Evolutionary conservation across 2,113 vertebrate genomes (phyloP), one percentile per base, ranked within the genome.

Genomic region (Nannobrachium achirus): DNA sequence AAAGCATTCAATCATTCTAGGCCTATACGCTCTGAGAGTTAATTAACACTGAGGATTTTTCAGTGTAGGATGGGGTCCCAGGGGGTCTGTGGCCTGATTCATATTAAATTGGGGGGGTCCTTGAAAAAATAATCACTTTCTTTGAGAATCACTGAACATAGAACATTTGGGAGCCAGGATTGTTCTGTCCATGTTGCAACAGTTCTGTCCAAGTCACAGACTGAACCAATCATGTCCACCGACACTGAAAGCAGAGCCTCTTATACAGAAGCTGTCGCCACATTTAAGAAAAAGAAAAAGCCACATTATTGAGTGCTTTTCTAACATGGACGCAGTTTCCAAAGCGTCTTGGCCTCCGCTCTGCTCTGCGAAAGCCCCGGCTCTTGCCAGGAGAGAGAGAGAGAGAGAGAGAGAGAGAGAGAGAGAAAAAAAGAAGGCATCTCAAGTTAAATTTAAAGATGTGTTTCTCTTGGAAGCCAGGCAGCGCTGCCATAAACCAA

Each of bases 361-460:
- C 86, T 84, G 25, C 25, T 33, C 25, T 33, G 25, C 70, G 62
- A 79, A 86, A 83, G 25, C 25, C 74, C 79, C 0, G 68, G 51
- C 71, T 41, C 63, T 83, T 87, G 91, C 90, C 91, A 92, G 86
- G 87, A 91, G 88, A 86, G 87, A 84, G 89, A 79, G 81, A 67
- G 61, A 48, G 51, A 56, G 56, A 63, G 66, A 81, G 25, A 78
- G 10, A 15, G 42, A 13, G 33, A 61, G 52, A 53, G 52, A 41
- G 52, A 65, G 46, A 71, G 64, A 80, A 68, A 82, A 65, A 63
- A 56, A 84, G 84, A 86, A 75, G 67, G 86, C 86, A 90, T 92
- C 91, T 92, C 89, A 91, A 92, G 92, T 93, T 93, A 93, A 92
- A 93, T 93, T 93, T 93, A 93, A 93, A 92, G 92, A 93, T 87